Conservation (phyloP, 2,888 invertebrate species). For the Drosophila recens region DNA sequence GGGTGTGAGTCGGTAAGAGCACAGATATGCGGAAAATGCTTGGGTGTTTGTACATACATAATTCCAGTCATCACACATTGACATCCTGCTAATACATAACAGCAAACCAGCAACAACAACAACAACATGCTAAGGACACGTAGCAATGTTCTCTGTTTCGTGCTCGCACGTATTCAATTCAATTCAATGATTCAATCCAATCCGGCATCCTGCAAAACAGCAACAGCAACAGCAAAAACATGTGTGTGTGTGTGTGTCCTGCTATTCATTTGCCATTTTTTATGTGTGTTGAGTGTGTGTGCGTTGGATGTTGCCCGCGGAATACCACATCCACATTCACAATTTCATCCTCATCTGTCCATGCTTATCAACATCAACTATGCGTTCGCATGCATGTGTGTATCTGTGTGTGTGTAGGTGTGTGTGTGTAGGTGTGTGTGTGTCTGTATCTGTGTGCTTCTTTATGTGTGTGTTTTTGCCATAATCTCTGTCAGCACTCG, state of each 20-base stretch:
- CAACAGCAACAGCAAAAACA: constrained; percentile 15
- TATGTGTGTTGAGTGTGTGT: constrained; percentile 15
- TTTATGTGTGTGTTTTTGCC: neutral
- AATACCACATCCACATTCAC: constrained; percentile 35
- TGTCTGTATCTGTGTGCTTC: neutral
- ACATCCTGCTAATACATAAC: constrained; percentile 76
- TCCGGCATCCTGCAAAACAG: constrained; percentile 52
- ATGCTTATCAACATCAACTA: constrained; percentile 43
- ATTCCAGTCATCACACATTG: constrained; percentile 69
- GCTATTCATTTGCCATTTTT: constrained; percentile 64
- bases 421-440: neutral
- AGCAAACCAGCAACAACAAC: constrained; percentile 27
- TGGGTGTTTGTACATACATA: constrained; percentile 59
- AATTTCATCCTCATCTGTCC: constrained; percentile 28
- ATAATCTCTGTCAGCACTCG: constrained; percentile 41
- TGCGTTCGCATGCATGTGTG: constrained; percentile 1
- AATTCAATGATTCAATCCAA: constrained; percentile 77
- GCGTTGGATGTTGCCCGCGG: constrained; percentile 44
- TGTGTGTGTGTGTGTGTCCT: constrained; percentile 29
- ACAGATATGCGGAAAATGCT: neutral
- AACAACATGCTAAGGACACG: constrained; percentile 55
- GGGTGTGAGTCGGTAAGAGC: neutral
- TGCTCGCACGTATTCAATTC: constrained; percentile 79
- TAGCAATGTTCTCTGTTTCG: constrained; percentile 59
- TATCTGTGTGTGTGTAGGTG: neutral